phyloP scores from a whole-genome alignment of 53 echinoderm and acorn worm genomes.

The Echinometra lucunter region DNA sequence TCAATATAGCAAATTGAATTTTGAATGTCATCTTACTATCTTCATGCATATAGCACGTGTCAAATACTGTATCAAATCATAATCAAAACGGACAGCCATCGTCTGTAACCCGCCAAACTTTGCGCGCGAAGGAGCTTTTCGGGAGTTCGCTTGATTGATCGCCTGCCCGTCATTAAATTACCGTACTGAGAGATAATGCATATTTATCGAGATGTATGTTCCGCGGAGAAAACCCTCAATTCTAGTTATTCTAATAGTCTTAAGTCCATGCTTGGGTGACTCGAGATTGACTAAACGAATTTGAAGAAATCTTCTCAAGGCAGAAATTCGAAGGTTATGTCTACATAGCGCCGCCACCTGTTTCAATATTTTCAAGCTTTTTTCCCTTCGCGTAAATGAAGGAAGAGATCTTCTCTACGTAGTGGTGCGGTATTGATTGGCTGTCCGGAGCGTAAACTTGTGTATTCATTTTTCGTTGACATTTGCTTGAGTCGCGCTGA shows the following conservation, averaged over 20 bases:
- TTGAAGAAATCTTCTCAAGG: slow-evolving; percentile 70
- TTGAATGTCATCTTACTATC: not conserved
- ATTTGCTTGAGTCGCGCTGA: slow-evolving; percentile 63
- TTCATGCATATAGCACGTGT: not conserved
- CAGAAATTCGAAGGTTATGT: slow-evolving; percentile 80
- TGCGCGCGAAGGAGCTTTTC: not conserved
- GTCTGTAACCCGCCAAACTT: slow-evolving; percentile 6
- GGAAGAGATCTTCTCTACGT: slow-evolving; percentile 33
- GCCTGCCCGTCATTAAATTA: slow-evolving; percentile 56
- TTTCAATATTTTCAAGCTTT: slow-evolving; percentile 78
- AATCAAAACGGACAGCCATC: slow-evolving; percentile 9
- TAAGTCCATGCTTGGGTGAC: slow-evolving; percentile 65
- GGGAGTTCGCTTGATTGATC: slow-evolving; percentile 67
- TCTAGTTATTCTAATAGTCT: slow-evolving; percentile 59
- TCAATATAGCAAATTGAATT: not conserved
- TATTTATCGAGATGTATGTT: slow-evolving; percentile 71
- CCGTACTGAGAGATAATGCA: slow-evolving; percentile 57
- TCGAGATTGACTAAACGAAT: slow-evolving; percentile 70
- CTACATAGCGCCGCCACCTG: slow-evolving; percentile 79
- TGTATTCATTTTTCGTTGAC: slow-evolving; percentile 62
- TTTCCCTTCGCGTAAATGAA: slow-evolving; percentile 42
- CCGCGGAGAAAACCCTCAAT: slow-evolving; percentile 46
- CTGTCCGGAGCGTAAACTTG: slow-evolving; percentile 67
- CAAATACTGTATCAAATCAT: slow-evolving; percentile 31
- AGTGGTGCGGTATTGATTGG: slow-evolving; percentile 60